phyloP scores from a whole-genome alignment of 2,113 vertebrate genomes.

The Catharus fuscescens region DNA sequence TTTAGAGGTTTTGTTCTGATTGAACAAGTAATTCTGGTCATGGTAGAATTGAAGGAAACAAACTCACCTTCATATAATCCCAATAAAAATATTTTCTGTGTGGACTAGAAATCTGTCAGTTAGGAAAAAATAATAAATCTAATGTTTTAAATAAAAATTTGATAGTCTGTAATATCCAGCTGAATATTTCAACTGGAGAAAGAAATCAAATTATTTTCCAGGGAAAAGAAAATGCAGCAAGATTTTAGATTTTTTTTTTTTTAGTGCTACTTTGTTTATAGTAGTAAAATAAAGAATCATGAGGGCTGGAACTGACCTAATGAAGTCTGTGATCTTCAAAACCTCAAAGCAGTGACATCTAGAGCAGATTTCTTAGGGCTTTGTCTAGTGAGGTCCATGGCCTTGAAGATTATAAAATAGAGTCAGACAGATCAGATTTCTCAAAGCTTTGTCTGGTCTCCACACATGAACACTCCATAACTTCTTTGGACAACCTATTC shows the following conservation, averaged over 20 bases:
- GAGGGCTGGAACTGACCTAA: not conserved
- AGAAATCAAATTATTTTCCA: not conserved
- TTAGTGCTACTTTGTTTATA: not conserved
- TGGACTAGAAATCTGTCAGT: not conserved
- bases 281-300: not conserved
- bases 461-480: not conserved
- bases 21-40: not conserved
- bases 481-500: not conserved
- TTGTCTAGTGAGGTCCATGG: not conserved
- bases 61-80: not conserved
- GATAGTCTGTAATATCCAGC: not conserved
- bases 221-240: not conserved
- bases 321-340: not conserved
- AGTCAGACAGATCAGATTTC: not conserved
- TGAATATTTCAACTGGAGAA: not conserved
- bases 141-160: not conserved
- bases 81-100: slow-evolving; percentile 31
- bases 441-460: not conserved
- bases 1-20: slow-evolving; percentile 35
- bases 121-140: not conserved
- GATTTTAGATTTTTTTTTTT: not conserved
- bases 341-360: not conserved
- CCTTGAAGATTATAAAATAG: not conserved
- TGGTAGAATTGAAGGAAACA: slow-evolving; percentile 7
- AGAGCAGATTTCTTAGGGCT: not conserved